Evolutionary conservation across 2,888 invertebrate species (phyloP), one percentile per base, ranked within the genome.

Genomic region (Prenolepis imparis): DNA sequence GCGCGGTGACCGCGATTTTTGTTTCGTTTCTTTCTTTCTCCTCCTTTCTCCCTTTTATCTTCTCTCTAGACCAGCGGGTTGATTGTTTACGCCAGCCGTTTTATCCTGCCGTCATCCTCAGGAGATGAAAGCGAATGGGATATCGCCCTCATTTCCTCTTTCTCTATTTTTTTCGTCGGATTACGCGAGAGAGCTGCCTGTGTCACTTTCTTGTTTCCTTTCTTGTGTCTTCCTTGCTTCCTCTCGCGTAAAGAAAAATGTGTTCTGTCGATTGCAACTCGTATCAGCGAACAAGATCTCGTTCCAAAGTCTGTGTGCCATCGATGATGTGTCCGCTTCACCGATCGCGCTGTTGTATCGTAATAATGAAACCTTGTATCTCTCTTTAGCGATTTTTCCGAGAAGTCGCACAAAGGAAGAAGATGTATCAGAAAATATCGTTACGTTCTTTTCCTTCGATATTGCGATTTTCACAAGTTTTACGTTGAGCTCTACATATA

Each of bases 11-110:
- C 24, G 3, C 32, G 3, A 18, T 24, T 48, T 48, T 70, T 80
- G 57, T 59, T 21, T 57, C n/a, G 24, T 21, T 15, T n/a, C n/a
- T n/a, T n/a, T n/a, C n/a, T n/a, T n/a, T n/a, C n/a, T n/a, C n/a
- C 2, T 48, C 52, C 9, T 21, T 18, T 32, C 11, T 36, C n/a
- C 0, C 32, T 52, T 2, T n/a, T 8, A 5, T 48, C n/a, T 36
- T 36, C n/a, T 48, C 8, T 57, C 21, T 12, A 2, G 21, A 44
- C 70, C 8, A 44, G n/a, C 39, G 41, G 32, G 15, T 21, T 21
- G 24, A 15, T 59, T 70, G 44, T 70, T 77, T 72, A 68, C 57
- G 18, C 57, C 15, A 11, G 12, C 15, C 57, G 57, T 78, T 78
- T 70, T 70, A 21, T 78, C 21, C 28, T 28, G 15, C 28, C 55